These are phyloP conservation scores for Lepidurus apus DNA, from an alignment of 1,140 invertebrate genomes.

Conservation along the genomic window DNA sequence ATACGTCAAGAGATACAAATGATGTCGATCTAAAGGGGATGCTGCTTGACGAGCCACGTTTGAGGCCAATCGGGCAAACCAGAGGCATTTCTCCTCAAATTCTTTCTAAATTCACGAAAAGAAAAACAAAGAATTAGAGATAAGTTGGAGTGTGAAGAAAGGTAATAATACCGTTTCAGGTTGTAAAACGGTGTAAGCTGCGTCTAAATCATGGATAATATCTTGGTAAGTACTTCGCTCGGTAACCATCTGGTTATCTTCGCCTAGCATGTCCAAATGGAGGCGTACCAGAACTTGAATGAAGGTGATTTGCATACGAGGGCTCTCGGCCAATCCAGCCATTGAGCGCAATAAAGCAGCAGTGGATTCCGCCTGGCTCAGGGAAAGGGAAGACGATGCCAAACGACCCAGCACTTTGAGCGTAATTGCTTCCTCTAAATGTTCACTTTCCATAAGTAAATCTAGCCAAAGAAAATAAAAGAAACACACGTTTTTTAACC, in stretches of 20 bases:
- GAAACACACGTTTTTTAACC: not conserved
- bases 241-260: not conserved
- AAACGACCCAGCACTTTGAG: not conserved
- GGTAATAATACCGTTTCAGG: not conserved
- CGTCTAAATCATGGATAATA: not conserved
- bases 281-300: not conserved
- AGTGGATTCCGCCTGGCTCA: not conserved
- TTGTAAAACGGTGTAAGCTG: not conserved
- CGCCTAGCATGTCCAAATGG: not conserved
- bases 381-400: not conserved
- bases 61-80: not conserved
- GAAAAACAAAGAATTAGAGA: not conserved
- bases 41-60: not conserved
- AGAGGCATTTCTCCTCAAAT: not conserved
- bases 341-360: not conserved
- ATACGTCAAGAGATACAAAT: not conserved
- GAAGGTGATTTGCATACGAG: not conserved
- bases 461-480: not conserved
- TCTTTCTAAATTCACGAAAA: not conserved
- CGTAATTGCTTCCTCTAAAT: not conserved
- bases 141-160: not conserved
- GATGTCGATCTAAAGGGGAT: not conserved
- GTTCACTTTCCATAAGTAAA: not conserved
- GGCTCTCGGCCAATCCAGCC: not conserved
- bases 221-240: not conserved